Evolutionary conservation across 2,888 invertebrate genomes (phyloP), one percentile per base, ranked within the genome.

Genomic region (Microplitis manilae): DNA sequence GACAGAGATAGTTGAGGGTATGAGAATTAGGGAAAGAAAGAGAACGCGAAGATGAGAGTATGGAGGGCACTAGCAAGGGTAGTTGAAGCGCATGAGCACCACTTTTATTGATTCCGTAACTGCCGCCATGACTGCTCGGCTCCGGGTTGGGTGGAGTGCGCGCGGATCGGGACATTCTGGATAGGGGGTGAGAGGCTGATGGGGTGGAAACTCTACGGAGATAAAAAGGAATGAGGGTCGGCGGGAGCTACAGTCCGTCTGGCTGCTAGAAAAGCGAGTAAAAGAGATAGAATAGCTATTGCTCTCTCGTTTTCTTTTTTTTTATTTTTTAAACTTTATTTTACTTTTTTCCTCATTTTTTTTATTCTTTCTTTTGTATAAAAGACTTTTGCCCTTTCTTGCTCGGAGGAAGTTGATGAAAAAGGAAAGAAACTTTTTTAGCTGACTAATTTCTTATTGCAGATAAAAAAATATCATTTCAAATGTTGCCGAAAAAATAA

Each of bases 21-120:
- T 65, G 70, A 69, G 13, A 61, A 68, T 68, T 77, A 77, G 71
- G 68, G 74, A 17, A 75, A 81, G 77, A 76, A 74, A 72, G 72
- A 78, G 78, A 79, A 70, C 64, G 81, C 77, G 81, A 77, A 79
- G 81, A 79, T 78, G 83, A 75, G 76, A 77, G 80, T 84, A 81
- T 80, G 84, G 81, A 83, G 82, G 86, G 87, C 82, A 87, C 85
- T 87, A 85, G 87, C 84, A 82, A 87, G 84, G 87, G 88, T 84
- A 87, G 88, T 90, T 89, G 88, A 89, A 87, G 83, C 90, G 90
- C 90, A 89, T 90, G 90, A 90, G 90, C 90, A 90, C 90, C 89
- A 90, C 89, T 90, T 90, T 90, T 90, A 90, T 90, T 90, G 90
- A 90, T 90, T 90, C 89, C 89, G 90, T 90, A 90, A 90, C 89